Conservation (phyloP, 1,140 invertebrate genomes). For the Drosophila athabasca region DNA sequence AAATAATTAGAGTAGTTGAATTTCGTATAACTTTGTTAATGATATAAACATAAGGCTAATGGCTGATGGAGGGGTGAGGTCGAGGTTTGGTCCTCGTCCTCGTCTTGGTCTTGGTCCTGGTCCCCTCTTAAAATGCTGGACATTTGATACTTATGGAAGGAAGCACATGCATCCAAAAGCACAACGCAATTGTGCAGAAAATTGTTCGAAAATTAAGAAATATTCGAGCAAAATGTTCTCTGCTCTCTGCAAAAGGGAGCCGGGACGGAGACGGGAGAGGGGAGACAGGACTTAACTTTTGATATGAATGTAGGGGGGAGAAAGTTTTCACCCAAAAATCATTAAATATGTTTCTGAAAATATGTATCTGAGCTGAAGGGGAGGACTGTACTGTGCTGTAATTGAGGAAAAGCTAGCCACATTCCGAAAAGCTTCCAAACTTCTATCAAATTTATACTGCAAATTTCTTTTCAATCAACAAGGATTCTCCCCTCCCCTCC, state of each 20-base stretch:
- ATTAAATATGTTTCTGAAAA: slow-evolving; percentile 11
- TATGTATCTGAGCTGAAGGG: background rate
- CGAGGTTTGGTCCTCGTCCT: too few species aligned
- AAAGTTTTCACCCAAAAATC: slow-evolving; percentile 11
- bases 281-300: slow-evolving; percentile 2
- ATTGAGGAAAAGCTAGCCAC: background rate
- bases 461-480: slow-evolving; percentile 2
- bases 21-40: slow-evolving; percentile 51
- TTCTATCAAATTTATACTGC: background rate
- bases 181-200: slow-evolving; percentile 35
- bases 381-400: too few species aligned
- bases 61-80: background rate
- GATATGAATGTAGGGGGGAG: slow-evolving; percentile 10
- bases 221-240: slow-evolving; percentile 18
- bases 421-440: slow-evolving; percentile 1
- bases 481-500: background rate
- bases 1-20: slow-evolving; percentile 55
- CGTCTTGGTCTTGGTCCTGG: background rate
- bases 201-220: slow-evolving; percentile 43
- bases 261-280: too few species aligned
- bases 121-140: slow-evolving; percentile 8
- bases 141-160: slow-evolving; percentile 24
- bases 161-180: slow-evolving; percentile 4
- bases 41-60: slow-evolving; percentile 54
- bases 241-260: slow-evolving; percentile 1